Evolutionary conservation across 2,888 invertebrate genomes (phyloP).

Genomic region (Drosophila meridionalis): DNA sequence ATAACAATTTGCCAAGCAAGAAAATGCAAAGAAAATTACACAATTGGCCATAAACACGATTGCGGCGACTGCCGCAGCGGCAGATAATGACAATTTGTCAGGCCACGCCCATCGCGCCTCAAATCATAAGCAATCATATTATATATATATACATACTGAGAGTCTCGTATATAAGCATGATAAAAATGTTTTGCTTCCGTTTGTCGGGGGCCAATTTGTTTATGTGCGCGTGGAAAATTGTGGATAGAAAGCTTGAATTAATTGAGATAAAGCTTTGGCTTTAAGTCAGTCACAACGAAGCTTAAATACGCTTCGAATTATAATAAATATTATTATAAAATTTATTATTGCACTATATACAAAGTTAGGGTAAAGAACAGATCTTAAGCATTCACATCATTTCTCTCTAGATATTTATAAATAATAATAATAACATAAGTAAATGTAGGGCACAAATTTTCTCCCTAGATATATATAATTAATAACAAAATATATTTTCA

Average conservation of each 20-base stretch:
- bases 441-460: accelerated
- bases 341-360: neutral
- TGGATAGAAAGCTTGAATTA: conserved; percentile 33
- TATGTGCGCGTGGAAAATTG: conserved; percentile 44
- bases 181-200: conserved; percentile 60
- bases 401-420: too few relatives aligned
- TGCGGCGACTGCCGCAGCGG: conserved; percentile 28
- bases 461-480: too few relatives aligned
- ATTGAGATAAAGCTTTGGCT: conserved; percentile 8
- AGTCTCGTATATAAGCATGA: neutral
- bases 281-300: conserved; percentile 5
- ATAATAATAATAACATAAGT: neutral
- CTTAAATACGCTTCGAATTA: neutral
- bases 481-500: neutral
- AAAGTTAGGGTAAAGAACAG: neutral
- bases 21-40: conserved; percentile 66
- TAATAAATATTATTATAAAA: neutral
- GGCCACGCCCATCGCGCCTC: conserved; percentile 38
- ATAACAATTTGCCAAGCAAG: conserved; percentile 64
- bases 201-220: conserved; percentile 41
- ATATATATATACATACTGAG: neutral
- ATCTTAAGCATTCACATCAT: too few relatives aligned
- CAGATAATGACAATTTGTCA: conserved; percentile 56
- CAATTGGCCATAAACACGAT: conserved; percentile 70
- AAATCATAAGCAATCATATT: conserved; percentile 35